Evolutionary conservation across 1,140 invertebrate species (phyloP), one percentile per base, ranked within the genome.

Genomic region (Carcinoscorpius rotundicauda): DNA sequence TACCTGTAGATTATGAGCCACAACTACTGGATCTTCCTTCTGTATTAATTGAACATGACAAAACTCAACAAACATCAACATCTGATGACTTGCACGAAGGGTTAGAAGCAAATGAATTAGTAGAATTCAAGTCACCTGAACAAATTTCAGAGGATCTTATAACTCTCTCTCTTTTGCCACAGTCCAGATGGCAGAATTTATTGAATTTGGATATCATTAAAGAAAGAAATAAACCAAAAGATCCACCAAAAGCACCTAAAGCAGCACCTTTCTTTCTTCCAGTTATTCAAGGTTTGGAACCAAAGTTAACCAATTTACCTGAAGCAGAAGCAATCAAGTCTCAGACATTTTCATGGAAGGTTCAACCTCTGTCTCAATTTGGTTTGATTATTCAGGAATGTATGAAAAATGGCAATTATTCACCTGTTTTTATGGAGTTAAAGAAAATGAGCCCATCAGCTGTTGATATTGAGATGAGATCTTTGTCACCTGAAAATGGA

Each of bases 221-320:
- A 75, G 85, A 85, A 68, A 81, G 90, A 68, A 98, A 98, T 76
- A 97, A 95, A 75, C 93, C 94, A 0, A 91, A 87, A 77, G 86
- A 87, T 60, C 80, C 89, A 5, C 81, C 85, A 0, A 92, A 93
- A 73, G 81, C 82, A 2, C 86, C 88, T 0, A 90, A 91, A 79
- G 82, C 83, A 49, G 93, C 93, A 0, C 95, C 95, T 1, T 99
- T 99, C 79, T 98, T 98, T 75, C 76, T 99, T 53, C 93, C 94
- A 0, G 95, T 93, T 0, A 81, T 95, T 63, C 83, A 89, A 1
- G 89, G 90, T 3, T 76, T 95, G 8, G 84, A 90, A 67, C 75
- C 91, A 3, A 83, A 87, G 73, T 96, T 97, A 78, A 89, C 90
- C 76, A 72, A 29, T 79, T 10, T 71, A 77, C 5, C 69, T 70